phyloP scores from a whole-genome alignment of 2,113 vertebrate species.

The Oryzias javanicus region DNA sequence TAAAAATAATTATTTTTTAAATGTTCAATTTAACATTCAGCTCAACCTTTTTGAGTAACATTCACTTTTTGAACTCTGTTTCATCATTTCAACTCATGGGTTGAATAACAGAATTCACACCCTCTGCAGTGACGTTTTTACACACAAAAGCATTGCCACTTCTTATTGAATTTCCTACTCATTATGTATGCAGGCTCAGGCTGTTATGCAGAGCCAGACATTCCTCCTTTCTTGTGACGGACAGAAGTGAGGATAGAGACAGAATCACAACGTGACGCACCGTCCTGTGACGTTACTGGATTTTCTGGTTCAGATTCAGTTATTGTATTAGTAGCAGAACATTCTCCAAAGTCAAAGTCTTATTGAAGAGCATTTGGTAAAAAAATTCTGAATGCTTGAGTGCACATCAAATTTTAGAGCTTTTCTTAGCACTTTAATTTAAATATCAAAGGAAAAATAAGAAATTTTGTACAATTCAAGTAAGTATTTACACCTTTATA shows the following conservation, averaged over 20 bases:
- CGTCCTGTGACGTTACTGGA: constrained; percentile 29
- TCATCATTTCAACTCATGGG: neutral
- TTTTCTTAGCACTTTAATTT: too few relatives aligned
- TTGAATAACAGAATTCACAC: constrained; percentile 3
- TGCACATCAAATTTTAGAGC: too few relatives aligned
- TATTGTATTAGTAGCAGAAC: constrained; percentile 27
- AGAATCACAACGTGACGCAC: constrained; percentile 31
- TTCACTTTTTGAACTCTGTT: neutral
- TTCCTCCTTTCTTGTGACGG: constrained; percentile 36
- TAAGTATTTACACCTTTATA: too few relatives aligned
- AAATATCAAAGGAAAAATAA: too few relatives aligned
- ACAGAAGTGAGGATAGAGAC: neutral
- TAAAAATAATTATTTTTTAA: too few relatives aligned
- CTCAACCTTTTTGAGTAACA: neutral
- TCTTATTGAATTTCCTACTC: constrained; percentile 1
- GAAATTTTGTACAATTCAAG: too few relatives aligned
- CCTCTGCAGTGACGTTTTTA: constrained; percentile 13
- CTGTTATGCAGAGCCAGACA: constrained; percentile 50
- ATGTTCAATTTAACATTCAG: neutral
- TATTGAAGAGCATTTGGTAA: too few relatives aligned
- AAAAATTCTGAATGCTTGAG: too few relatives aligned
- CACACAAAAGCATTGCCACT: constrained; percentile 13
- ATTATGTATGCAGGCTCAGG: constrained; percentile 33
- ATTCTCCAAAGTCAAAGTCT: too few relatives aligned
- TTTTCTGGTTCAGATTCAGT: constrained; percentile 13